These are phyloP conservation scores for Tribolium madens DNA, from an alignment of 1,140 invertebrate species.

Conservation along the genomic window DNA sequence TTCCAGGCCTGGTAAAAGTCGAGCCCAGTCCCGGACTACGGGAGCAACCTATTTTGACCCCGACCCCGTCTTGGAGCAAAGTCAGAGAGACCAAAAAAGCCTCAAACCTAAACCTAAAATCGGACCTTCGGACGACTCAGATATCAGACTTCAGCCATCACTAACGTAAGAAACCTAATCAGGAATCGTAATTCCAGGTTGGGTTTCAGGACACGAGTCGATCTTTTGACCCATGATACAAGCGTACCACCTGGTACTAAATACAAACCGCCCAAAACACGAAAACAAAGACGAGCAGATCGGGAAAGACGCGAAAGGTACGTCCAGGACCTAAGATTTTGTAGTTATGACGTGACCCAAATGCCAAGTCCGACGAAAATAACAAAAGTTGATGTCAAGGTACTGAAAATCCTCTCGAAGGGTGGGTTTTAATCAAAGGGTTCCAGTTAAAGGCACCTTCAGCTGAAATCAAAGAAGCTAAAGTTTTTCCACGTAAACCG, in stretches of 20 bases:
- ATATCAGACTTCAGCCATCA: constrained; percentile 51
- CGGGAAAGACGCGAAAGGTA: constrained; percentile 49
- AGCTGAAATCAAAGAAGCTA: constrained; percentile 57
- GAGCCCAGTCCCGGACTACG: no score
- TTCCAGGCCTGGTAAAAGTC: neutral
- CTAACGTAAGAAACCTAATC: constrained; percentile 47
- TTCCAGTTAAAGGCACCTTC: constrained; percentile 57
- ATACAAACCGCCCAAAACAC: constrained; percentile 51
- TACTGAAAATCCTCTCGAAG: constrained; percentile 13
- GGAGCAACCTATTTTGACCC: neutral
- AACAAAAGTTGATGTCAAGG: constrained; percentile 49
- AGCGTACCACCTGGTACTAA: constrained; percentile 46
- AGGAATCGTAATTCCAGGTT: neutral
- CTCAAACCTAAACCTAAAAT: constrained; percentile 38
- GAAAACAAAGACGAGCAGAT: constrained; percentile 43
- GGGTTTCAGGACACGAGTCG: constrained; percentile 51
- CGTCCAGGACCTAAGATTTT: constrained; percentile 48
- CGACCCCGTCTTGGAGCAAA: constrained; percentile 53
- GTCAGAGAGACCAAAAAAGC: constrained; percentile 12
- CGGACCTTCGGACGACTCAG: constrained; percentile 5
- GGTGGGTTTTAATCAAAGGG: neutral
- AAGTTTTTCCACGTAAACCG: constrained; percentile 57
- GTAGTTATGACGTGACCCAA: constrained; percentile 45
- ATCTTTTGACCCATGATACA: constrained; percentile 39
- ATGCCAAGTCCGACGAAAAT: constrained; percentile 43